phyloP scores from a whole-genome alignment of 2,888 invertebrate species.

The Lithosia quadra region DNA sequence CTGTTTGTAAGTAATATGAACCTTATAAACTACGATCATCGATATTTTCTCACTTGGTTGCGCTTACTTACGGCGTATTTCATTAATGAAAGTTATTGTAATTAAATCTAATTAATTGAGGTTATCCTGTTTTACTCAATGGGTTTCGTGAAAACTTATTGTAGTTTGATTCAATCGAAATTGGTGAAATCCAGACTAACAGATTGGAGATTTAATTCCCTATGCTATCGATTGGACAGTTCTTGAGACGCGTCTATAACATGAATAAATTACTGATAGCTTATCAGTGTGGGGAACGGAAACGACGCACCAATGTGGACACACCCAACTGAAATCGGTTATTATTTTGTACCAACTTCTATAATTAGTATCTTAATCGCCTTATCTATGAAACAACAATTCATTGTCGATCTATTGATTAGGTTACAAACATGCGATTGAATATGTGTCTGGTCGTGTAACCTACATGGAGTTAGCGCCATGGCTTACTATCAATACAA shows the following conservation, averaged over 20 bases:
- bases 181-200: background rate
- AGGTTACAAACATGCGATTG: background rate
- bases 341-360: background rate
- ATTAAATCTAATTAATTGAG: background rate
- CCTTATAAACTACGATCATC: too few relatives aligned
- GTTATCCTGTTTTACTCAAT: background rate
- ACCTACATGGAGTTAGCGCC: too few relatives aligned
- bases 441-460: too few relatives aligned
- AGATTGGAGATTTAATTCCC: background rate
- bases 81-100: background rate
- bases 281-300: conserved; percentile 16
- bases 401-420: background rate
- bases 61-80: background rate
- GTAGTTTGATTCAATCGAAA: background rate
- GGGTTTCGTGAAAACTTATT: background rate
- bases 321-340: conserved; percentile 5
- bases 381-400: background rate
- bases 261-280: conserved; percentile 28
- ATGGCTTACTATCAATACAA: too few relatives aligned
- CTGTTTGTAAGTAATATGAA: too few relatives aligned
- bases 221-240: background rate
- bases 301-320: conserved; percentile 1
- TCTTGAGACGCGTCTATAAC: background rate
- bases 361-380: background rate
- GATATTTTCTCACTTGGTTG: background rate